Conservation (phyloP, 2,888 invertebrate species). For the Rhagium mordax region DNA sequence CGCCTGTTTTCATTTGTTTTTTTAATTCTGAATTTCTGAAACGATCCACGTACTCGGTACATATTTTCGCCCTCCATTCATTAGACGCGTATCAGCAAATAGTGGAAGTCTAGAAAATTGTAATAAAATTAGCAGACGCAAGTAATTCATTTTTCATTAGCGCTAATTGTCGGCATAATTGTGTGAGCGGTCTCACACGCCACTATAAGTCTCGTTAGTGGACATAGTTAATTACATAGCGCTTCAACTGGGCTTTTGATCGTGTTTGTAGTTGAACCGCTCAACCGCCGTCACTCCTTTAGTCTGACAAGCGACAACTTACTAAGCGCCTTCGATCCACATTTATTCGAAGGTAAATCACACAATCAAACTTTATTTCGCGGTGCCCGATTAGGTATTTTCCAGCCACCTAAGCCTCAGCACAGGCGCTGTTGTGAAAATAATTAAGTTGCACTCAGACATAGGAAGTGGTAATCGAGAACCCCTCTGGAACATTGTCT, state of each 20-base stretch:
- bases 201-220: slow-evolving; percentile 65
- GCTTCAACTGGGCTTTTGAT: slow-evolving; percentile 58
- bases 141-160: slow-evolving; percentile 65
- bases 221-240: slow-evolving; percentile 66
- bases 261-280: slow-evolving; percentile 48
- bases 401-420: neutral
- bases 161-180: slow-evolving; percentile 65
- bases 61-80: neutral
- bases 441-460: too few relatives aligned
- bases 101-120: neutral
- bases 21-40: too few relatives aligned
- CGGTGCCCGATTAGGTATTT: neutral
- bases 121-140: slow-evolving; percentile 31
- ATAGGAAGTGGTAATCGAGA: too few relatives aligned
- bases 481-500: too few relatives aligned
- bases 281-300: slow-evolving; percentile 28
- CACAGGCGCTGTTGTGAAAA: too few relatives aligned
- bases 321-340: slow-evolving; percentile 25
- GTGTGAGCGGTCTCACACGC: slow-evolving; percentile 62
- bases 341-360: slow-evolving; percentile 9
- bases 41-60: neutral
- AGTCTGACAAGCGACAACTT: slow-evolving; percentile 35
- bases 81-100: neutral
- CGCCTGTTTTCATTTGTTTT: too few relatives aligned
- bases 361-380: neutral